Base-by-base conservation (phyloP, 2,888 invertebrate genomes). In the Scaptomyza cyrtandrae region DNA sequence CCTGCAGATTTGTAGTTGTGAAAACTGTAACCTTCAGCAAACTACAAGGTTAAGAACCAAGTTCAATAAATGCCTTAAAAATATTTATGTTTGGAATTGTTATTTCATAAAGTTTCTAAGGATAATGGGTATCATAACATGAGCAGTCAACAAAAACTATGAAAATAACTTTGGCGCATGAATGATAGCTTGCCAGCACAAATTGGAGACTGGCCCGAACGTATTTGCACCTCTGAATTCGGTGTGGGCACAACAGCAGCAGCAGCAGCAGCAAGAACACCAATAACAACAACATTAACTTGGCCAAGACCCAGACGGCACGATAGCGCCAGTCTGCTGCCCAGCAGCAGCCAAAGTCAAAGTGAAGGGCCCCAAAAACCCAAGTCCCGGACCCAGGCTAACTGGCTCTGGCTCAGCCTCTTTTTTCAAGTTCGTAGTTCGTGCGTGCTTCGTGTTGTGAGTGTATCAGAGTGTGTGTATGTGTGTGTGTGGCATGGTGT, bases 141-240 rank as follows among this genome's bases (percentile, higher is more conserved):
- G 78, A 63, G 64, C 77, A 68, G 50, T 50, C 60, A 73, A 71
- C 67, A 10, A 16, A 16, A 69, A 60, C 55, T 62, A 16, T 63
- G 76, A 57, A 44, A 66, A 59, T 69, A 63, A 56, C 68, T 56
- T 71, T 61, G 55, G 62, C 62, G 71, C 81, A 81, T 88, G 88
- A 89, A 87, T 83, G 85, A 90, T 90, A 80, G 83, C 86, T 82
- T 75, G 76, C 62, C 80, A 80, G 83, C 83, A 80, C 74, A 83
- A 89, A 87, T 86, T 86, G 87, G 80, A 83, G 86, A 82, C 85
- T 86, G 75, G 84, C 55, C 78, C 73, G 85, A 84, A 77, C 87
- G 87, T 85, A 89, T 90, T 90, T 90, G 88, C 89, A 89, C 90
- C 89, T 89, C 80, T 74, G 85, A 84, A 84, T 86, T 89, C 88